Evolutionary conservation across 2,888 invertebrate genomes (phyloP).

Genomic region (Callyntrura guangdongensis): DNA sequence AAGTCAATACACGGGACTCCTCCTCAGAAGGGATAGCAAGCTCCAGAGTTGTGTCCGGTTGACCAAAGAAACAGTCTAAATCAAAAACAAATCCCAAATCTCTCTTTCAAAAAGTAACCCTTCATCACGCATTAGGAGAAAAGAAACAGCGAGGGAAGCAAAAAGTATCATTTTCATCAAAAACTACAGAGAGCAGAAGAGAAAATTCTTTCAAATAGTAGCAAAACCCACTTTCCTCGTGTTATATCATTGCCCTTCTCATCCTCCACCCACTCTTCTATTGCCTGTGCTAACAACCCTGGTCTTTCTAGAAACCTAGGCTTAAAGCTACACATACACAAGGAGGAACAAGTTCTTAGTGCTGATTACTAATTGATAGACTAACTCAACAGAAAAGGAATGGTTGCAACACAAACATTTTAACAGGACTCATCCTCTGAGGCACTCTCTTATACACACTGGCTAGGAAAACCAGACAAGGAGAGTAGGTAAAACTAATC

Average conservation of each 20-base stretch:
- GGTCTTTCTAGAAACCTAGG: not conserved
- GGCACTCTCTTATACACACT: slow-evolving; percentile 8
- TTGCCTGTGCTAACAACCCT: not conserved
- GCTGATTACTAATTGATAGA: slow-evolving; percentile 78
- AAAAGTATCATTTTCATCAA: slow-evolving; percentile 44
- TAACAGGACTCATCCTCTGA: slow-evolving; percentile 54
- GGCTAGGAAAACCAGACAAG: not conserved
- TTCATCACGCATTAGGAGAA: not conserved
- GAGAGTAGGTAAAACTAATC: slow-evolving; percentile 69
- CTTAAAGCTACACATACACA: not conserved
- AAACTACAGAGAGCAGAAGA: slow-evolving; percentile 39
- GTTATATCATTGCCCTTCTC: slow-evolving; percentile 1
- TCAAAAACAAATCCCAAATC: slow-evolving; percentile 71
- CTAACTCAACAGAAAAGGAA: slow-evolving; percentile 58
- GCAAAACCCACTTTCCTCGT: slow-evolving; percentile 11
- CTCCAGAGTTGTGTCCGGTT: slow-evolving; percentile 83
- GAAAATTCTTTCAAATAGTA: not conserved
- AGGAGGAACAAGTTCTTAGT: slow-evolving; percentile 55
- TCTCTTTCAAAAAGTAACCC: slow-evolving; percentile 63
- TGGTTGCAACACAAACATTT: slow-evolving; percentile 20
- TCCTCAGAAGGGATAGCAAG: slow-evolving; percentile 91
- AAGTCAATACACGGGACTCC: slow-evolving; percentile 95
- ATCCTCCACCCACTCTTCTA: not conserved
- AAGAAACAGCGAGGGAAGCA: slow-evolving; percentile 59
- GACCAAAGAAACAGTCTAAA: slow-evolving; percentile 84